Base-by-base conservation (phyloP, 2,888 invertebrate genomes). In the Zhuqinia jingwanae region DNA sequence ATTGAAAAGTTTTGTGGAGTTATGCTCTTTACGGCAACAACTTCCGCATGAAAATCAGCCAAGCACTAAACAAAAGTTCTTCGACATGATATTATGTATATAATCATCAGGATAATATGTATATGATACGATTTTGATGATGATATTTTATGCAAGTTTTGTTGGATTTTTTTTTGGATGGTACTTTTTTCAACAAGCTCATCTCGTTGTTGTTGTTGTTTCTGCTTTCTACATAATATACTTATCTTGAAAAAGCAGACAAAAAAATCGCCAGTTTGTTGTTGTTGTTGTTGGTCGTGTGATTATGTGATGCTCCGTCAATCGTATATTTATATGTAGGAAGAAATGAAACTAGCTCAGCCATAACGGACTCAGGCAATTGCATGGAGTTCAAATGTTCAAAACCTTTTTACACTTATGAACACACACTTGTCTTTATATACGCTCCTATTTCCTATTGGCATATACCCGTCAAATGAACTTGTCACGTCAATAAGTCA, bases 311-410 rank as follows among this genome's bases (percentile, higher is more conserved):
- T 63, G 75, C 50, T 60, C 65, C 60, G 60, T 73, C 82, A 45
- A 53, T 79, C 68, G 22, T 6, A 36, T 36, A n/a, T n/a, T n/a
- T n/a, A n/a, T n/a, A n/a, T 8, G 36, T 68, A 50, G 25, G 73
- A 73, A 70, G 53, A 42, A 70, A 68, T 58, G 75, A 84, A 84
- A 84, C 76, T 77, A 84, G 58, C 84, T 84, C 84, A 78, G 77
- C 53, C 84, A 56, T 77, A 68, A 65, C 84, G 56, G 76, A 84
- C 50, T 79, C 79, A 53, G 50, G 30, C 36, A 36, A 36, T 36
- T 36, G 36, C 50, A 65, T 53, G 58, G 25, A 63, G 63, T 42
- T 63, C 36, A 13, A 13, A 56, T 56, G 11, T 58, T 11, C 58
- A 56, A 53, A 17, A 53, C 2, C 53, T 58, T 22, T 50, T 13